Evolutionary conservation across 2,888 invertebrate genomes (phyloP).

Genomic region (Zygaena filipendulae): DNA sequence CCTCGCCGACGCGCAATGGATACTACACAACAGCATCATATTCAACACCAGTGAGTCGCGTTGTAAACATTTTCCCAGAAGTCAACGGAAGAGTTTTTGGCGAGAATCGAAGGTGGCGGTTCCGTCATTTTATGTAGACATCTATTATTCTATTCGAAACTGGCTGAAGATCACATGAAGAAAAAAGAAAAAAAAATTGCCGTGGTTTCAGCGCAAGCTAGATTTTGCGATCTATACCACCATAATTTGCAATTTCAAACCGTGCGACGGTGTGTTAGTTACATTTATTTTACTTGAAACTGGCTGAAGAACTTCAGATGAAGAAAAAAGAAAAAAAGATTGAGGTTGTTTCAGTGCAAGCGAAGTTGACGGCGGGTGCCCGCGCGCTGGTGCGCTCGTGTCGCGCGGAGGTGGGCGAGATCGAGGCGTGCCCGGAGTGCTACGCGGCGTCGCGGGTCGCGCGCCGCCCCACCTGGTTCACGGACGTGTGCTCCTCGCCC

Average conservation of each 20-base stretch:
- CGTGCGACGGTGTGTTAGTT: no score
- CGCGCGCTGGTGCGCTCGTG: conserved; percentile 85
- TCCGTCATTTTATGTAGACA: no score
- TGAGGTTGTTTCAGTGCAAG: conserved; percentile 72
- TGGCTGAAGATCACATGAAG: no score
- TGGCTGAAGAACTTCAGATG: no score
- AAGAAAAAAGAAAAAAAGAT: no score
- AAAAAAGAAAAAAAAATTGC: no score
- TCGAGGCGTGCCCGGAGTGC: conserved; percentile 94
- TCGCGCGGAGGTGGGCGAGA: conserved; percentile 89
- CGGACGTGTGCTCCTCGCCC: conserved; percentile 89
- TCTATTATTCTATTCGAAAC: no score
- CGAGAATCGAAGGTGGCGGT: neutral
- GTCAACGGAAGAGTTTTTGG: neutral
- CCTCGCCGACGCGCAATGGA: conserved; percentile 91
- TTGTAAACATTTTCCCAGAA: no score
- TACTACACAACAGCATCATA: conserved; percentile 91
- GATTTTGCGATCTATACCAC: no score
- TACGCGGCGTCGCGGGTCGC: conserved; percentile 89
- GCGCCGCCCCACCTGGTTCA: conserved; percentile 86
- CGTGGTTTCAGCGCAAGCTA: no score
- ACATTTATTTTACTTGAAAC: no score
- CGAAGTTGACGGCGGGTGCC: conserved; percentile 80
- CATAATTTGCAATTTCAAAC: no score
- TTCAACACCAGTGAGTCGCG: conserved; percentile 90